A percentile compares a stretch with the other conserved stretches of the same genome.
phyloP scores from a whole-genome alignment of 2,888 invertebrate genomes.

The Sphinx pinastri region DNA sequence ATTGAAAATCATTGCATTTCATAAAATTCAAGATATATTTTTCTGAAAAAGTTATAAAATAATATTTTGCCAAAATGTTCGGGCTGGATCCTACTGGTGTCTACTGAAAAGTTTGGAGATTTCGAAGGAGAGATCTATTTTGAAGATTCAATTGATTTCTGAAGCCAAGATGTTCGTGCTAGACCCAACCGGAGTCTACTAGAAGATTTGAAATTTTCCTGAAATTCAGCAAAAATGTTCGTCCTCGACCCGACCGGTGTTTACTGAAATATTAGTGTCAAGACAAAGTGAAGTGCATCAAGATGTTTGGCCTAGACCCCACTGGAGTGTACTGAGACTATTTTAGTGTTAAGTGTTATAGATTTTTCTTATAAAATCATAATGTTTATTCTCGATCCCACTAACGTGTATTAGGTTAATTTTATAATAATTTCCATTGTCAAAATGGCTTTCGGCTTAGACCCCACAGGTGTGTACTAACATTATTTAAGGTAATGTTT shows the following conservation, averaged over 20 bases:
- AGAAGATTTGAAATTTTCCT: conserved; percentile 35
- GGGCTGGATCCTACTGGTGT: conserved; percentile 74
- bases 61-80: conserved; percentile 57
- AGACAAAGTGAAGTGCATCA: conserved; percentile 52
- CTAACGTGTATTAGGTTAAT: conserved; percentile 61
- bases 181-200: conserved; percentile 71
- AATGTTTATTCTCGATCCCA: conserved; percentile 59
- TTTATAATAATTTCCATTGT: conserved; percentile 45
- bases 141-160: conserved; percentile 31
- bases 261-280: conserved; percentile 60
- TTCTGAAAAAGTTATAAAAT: neutral
- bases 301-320: conserved; percentile 61
- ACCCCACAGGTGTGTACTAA: conserved; percentile 71
- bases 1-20: conserved; percentile 37
- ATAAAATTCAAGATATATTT: conserved; percentile 35
- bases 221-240: conserved; percentile 61
- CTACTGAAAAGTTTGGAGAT: conserved; percentile 55
- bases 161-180: conserved; percentile 68
- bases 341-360: conserved; percentile 51
- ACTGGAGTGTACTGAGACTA: conserved; percentile 59
- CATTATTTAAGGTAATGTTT: conserved; percentile 24
- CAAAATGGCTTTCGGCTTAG: conserved; percentile 65
- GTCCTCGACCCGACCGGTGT: conserved; percentile 77
- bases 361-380: conserved; percentile 35
- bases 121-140: conserved; percentile 32